phyloP scores from a whole-genome alignment of 2,888 invertebrate genomes.

The Lepidocyrtinus sp. region DNA sequence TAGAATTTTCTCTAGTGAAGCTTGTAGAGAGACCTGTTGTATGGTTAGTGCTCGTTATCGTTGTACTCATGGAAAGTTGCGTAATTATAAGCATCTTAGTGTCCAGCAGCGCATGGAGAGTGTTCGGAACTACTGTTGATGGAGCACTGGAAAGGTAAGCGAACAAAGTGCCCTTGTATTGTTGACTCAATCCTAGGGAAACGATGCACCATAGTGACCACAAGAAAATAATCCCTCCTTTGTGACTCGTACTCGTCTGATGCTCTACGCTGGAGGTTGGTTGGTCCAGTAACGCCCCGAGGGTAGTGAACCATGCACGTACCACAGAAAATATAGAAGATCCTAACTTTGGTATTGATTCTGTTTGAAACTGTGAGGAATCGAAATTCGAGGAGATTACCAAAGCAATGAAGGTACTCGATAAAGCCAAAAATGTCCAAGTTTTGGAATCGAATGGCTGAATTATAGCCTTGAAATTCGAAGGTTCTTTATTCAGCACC shows the following conservation, averaged over 20 bases:
- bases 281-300: slow-evolving; percentile 29
- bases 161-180: slow-evolving; percentile 45
- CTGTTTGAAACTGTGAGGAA: background rate
- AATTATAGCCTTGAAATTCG: slow-evolving; percentile 33
- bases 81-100: slow-evolving; percentile 11
- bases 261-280: background rate
- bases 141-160: slow-evolving; percentile 42
- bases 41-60: no score
- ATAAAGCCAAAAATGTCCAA: background rate
- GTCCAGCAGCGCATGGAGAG: slow-evolving; percentile 9
- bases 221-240: background rate
- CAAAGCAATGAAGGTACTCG: background rate
- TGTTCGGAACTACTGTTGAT: slow-evolving; percentile 20
- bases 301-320: slow-evolving; percentile 5
- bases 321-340: no score
- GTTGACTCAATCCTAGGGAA: slow-evolving; percentile 25
- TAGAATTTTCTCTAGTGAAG: no score
- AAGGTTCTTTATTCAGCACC: slow-evolving; percentile 21
- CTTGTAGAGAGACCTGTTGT: no score
- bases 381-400: slow-evolving; percentile 10
- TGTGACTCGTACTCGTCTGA: background rate
- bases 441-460: slow-evolving; percentile 33
- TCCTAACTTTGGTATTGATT: no score
- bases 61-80: background rate
- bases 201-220: slow-evolving; percentile 45